Base-by-base conservation (phyloP, 2,797 vertebrate genomes). In the Sitta carolinensis region DNA sequence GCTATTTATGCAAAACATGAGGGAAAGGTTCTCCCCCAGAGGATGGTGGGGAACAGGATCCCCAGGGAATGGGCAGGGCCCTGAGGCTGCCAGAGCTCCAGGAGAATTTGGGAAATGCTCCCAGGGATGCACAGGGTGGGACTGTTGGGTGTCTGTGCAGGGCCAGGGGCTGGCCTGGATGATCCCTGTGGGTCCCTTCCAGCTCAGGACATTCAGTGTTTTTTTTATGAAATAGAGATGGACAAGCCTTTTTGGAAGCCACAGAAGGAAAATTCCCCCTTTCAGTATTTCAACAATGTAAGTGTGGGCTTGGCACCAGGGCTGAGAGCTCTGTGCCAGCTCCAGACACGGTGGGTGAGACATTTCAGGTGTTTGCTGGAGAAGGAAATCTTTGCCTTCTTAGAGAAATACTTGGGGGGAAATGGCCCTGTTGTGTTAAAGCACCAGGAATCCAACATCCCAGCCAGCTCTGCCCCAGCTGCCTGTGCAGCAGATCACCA, bases 361-460 rank as follows among this genome's bases (percentile, higher is more conserved):
- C 13, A 91, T 38, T 94, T 73, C 89, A 94, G 92, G 92, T 97
- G 84, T 63, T 91, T 85, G 72, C 78, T 89, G 72, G 72, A 95
- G 92, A 91, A 80, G 90, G 79, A 92, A 93, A 66, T 67, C 64
- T 89, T 80, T 30, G 76, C 84, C 75, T 78, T 95, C 67, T 92
- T 85, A 52, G 73, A 91, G 89, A 84, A 92, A 88, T 72, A 45
- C 40, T 72, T 62, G 57, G 7, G 8, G 69, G 73, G 62, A 78
- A 94, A 63, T 13, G 57, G 87, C 22, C 43, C 68, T 66, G 78
- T 58, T 77, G 75, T 81, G 62, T 78, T 76, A 76, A 85, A 95
- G 81, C 87, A 58, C 34, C 55, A 86, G 79, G 68, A 85, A 50
- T 72, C 48, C 84, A 81, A 69, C 40, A 87, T 84, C 58, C 69